phyloP scores from a whole-genome alignment of 1,140 invertebrate species.

The Orius insidiosus region DNA sequence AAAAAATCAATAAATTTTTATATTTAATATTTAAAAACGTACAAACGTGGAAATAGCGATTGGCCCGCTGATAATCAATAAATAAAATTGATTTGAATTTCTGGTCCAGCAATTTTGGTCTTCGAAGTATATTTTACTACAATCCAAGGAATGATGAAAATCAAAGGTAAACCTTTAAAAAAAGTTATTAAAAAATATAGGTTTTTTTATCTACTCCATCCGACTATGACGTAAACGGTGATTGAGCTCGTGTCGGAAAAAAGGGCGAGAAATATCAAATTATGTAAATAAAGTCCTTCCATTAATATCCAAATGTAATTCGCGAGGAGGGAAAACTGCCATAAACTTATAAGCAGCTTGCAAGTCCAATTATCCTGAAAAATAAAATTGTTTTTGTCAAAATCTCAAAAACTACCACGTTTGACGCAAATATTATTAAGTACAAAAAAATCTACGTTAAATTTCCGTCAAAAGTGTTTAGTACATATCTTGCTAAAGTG shows the following conservation, averaged over 20 bases:
- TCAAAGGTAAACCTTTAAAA: constrained; percentile 32
- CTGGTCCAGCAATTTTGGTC: constrained; percentile 48
- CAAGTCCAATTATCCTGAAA: constrained; percentile 44
- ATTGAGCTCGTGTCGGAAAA: constrained; percentile 52
- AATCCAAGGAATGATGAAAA: constrained; percentile 39
- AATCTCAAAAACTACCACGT: no score
- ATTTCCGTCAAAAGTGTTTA: no score
- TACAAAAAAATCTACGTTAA: no score
- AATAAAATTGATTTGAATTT: no score
- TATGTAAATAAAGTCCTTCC: constrained; percentile 66
- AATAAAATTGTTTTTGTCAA: no score
- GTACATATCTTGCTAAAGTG: no score
- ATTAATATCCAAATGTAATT: constrained; percentile 71
- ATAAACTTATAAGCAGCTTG: constrained; percentile 44
- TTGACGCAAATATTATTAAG: no score
- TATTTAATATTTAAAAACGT: no score
- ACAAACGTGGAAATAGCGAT: constrained; percentile 30
- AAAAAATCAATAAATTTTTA: constrained; percentile 21
- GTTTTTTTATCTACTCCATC: constrained; percentile 62
- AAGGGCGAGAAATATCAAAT: constrained; percentile 52
- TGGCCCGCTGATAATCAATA: background rate
- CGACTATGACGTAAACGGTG: constrained; percentile 43
- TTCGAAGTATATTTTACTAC: constrained; percentile 33
- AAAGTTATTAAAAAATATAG: constrained; percentile 16
- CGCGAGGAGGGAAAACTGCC: constrained; percentile 53